Evolutionary conservation across 2,888 invertebrate species (phyloP).

Genomic region (Plagiodera versicolora): DNA sequence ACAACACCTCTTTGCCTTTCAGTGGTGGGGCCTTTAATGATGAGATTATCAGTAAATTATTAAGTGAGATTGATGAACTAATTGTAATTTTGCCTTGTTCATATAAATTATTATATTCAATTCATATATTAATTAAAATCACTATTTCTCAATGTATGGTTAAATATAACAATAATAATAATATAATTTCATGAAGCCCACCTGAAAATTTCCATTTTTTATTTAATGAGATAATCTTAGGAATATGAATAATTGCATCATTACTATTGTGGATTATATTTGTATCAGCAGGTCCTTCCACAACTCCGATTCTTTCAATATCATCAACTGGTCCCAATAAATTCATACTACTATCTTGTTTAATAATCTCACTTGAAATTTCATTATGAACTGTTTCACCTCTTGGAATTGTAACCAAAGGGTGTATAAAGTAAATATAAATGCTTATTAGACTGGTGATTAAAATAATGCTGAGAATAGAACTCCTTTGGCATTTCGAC

Average conservation of each 20-base stretch:
- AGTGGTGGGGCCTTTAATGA: conserved; percentile 75
- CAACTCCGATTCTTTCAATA: neutral
- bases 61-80: no score
- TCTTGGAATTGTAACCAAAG: neutral
- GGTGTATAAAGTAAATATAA: neutral
- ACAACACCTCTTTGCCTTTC: conserved; percentile 83
- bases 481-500: conserved; percentile 79
- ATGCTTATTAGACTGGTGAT: conserved; percentile 40
- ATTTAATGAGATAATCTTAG: conserved; percentile 40
- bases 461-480: conserved; percentile 66
- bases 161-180: no score
- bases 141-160: no score
- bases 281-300: neutral
- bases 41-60: no score
- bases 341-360: neutral
- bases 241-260: neutral
- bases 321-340: neutral
- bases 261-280: neutral
- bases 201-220: conserved; percentile 42
- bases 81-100: no score
- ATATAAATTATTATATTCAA: no score
- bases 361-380: neutral
- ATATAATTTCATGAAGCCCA: conserved; percentile 19
- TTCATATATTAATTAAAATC: no score
- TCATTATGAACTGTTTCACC: neutral